Base-by-base conservation (phyloP, 2,888 invertebrate species). In the Cheilosia variabilis region DNA sequence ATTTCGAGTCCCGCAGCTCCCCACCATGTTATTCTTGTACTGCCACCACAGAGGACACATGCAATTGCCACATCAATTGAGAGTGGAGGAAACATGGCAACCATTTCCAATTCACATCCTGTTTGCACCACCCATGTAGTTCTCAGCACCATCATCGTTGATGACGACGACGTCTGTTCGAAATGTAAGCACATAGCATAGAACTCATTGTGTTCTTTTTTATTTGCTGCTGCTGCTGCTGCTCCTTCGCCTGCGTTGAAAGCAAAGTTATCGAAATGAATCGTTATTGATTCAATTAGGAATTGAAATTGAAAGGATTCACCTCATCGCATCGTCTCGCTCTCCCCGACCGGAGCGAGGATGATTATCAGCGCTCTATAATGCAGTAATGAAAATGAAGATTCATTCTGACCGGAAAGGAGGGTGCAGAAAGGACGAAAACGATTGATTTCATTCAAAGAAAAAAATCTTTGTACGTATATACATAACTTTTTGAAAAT, bases 231-330 rank as follows among this genome's bases (percentile, higher is more conserved):
- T 53, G 10, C 27, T 27, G 19, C 5, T 37, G 13, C 13, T 37
- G 13, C 13, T 37, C 13, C 60, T 41, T 27, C 3, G 24, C n/a
- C 24, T 47, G 43, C 45, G n/a, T 60, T 53, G 37, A 63, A 73
- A 53, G 68, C 68, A 55, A 43, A 72, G 79, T 84, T 75, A 79
- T 84, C 79, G 75, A 80, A 86, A 86, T 80, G 80, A 86, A 80
- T 80, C 80, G 80, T 86, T 81, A 80, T 80, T 72, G 86, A 86
- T 80, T 86, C 76, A 86, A 86, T 86, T 80, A 66, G 66, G 62
- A 76, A 86, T 80, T 58, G 72, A 72, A 79, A 80, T 86, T 86
- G 86, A 72, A 86, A 81, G 84, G 76, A 86, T 86, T 86, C 80
- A 68, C 41, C 65, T 68, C 31, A 15, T 47, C 58, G 37, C 45